These are phyloP conservation scores for Glyptemys insculpta DNA, from an alignment of 2,797 vertebrate species.

Conservation along the genomic window DNA sequence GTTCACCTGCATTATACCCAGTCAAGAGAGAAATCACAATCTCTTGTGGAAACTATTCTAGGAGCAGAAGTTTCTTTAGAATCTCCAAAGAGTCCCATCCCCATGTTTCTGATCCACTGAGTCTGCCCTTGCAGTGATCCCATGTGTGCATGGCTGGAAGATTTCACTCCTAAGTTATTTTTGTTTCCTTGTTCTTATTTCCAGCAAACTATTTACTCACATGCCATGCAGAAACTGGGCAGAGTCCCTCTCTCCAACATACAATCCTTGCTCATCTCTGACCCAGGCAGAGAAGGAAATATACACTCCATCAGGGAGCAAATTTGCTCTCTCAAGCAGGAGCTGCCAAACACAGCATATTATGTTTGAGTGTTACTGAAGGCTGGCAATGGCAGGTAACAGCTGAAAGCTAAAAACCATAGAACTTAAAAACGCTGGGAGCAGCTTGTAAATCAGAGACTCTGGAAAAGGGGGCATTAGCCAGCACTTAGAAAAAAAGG, in stretches of 20 bases:
- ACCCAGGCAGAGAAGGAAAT: slow-evolving; percentile 35
- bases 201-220: slow-evolving; percentile 34
- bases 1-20: background rate
- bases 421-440: background rate
- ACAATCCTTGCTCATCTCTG: slow-evolving; percentile 9
- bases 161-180: slow-evolving; percentile 9
- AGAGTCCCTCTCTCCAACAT: background rate
- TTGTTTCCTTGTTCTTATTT: slow-evolving; percentile 56
- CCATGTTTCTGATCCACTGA: background rate
- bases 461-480: background rate
- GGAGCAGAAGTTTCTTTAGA: background rate
- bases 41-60: background rate
- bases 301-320: background rate
- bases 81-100: slow-evolving; percentile 7
- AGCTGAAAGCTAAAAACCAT: slow-evolving; percentile 19
- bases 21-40: background rate
- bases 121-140: background rate
- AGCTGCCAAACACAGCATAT: background rate
- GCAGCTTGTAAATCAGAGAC: accelerated
- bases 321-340: background rate
- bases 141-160: background rate
- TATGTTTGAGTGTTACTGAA: background rate
- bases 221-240: slow-evolving; percentile 58
- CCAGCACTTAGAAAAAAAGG: background rate
- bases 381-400: background rate